Evolutionary conservation across 2,797 vertebrate genomes (phyloP).

Genomic region (Betta splendens): DNA sequence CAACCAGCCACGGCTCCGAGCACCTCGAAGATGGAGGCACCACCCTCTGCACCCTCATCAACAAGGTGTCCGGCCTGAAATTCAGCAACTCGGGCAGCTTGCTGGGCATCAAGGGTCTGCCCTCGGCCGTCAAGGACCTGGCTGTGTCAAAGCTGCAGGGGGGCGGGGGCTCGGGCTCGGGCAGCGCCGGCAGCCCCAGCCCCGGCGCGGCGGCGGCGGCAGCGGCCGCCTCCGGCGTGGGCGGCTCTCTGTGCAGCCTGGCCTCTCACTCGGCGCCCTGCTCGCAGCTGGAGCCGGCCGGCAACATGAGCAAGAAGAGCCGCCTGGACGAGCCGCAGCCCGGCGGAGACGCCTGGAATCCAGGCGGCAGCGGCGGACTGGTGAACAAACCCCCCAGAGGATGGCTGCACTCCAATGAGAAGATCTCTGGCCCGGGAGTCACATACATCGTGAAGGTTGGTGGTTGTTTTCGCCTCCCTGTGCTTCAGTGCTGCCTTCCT

Average conservation of each 20-base stretch:
- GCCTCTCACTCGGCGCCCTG: conserved; percentile 81
- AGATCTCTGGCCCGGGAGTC: conserved; percentile 97
- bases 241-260: conserved; percentile 85
- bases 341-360: conserved; percentile 87
- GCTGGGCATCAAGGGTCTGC: conserved; percentile 93
- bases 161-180: conserved; percentile 86
- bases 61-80: conserved; percentile 98
- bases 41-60: conserved; percentile 95
- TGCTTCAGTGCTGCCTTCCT: conserved; percentile 10
- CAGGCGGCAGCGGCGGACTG: conserved; percentile 80
- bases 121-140: conserved; percentile 95
- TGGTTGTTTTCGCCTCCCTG: conserved; percentile 60
- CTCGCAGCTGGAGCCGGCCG: conserved; percentile 75
- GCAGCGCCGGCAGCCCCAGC: conserved; percentile 83
- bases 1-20: conserved; percentile 75
- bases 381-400: conserved; percentile 88
- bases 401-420: conserved; percentile 92
- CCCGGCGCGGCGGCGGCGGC: conserved; percentile 59
- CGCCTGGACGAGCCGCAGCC: conserved; percentile 85
- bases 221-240: conserved; percentile 64
- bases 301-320: conserved; percentile 87
- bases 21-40: conserved; percentile 95
- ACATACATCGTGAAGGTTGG: conserved; percentile 97
- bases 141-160: conserved; percentile 94
- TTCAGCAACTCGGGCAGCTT: conserved; percentile 92